Evolutionary conservation across 2,888 invertebrate species (phyloP), one percentile per base, ranked within the genome.

Genomic region (Polydesmus complanatus): DNA sequence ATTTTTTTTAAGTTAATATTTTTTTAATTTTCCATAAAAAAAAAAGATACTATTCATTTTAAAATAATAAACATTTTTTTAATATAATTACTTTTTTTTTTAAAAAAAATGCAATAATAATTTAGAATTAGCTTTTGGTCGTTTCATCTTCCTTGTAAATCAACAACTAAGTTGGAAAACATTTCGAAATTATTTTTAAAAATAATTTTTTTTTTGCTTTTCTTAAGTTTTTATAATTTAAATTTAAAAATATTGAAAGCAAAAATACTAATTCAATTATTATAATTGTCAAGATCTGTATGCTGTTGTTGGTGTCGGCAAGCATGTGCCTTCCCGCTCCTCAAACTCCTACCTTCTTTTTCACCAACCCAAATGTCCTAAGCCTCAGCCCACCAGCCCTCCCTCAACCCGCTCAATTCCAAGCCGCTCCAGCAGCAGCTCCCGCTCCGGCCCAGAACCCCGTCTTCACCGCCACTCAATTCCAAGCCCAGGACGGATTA

Each of bases 321-420:
- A 14, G 8, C 14, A 37, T 37, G 37, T 37, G 8, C 37, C 8
- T 14, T 14, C 37, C 37, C 5, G 37, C 37, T 37, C 37, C 37
- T 37, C 37, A 37, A 58, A 50, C 51, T 27, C 53, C 58, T 5
- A 53, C 58, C 51, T 58, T 58, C 27, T 58, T 58, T 37, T 58
- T 58, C 53, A 58, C 58, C n/a, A 51, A 27, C 11, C 53, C 53
- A 14, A 27, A 27, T 27, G 58, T 58, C 14, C 27, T 58, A n/a
- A 53, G 52, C 27, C 58, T 58, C 1, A 58, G 27, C 19, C 58
- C 51, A 58, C 58, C 51, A 2, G 58, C 58, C 27, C 27, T 58
- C 5, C 58, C 58, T 26, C 58, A 58, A 51, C 52, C 58, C 2
- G 27, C 55, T 22, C 51, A 37, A 58, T 19, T 22, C 19, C 52